Base-by-base conservation (phyloP, 2,113 vertebrate genomes). In the Tenrec ecaudatus region DNA sequence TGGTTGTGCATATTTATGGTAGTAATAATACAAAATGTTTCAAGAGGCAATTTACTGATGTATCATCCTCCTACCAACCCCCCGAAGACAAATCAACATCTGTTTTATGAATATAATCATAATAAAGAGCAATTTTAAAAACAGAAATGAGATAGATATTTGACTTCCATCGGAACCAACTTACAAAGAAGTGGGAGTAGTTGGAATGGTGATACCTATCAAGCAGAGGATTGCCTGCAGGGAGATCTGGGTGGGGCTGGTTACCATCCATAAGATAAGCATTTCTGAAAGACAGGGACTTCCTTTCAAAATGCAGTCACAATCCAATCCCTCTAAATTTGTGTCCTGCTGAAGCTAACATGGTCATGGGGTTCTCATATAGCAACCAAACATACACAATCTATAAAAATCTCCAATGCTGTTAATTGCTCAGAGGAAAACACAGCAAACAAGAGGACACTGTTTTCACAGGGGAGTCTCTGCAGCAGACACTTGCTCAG, bases 231-330 rank as follows among this genome's bases (percentile, higher is more conserved):
- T 14, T 73, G 20, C 33, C n/a, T 73, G 20, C 33, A 73, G 33
- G 22, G 71, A 36, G 2, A 73, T 73, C 36, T 73, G 71, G 71
- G 33, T 20, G 17, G 33, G 19, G n/a, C n/a, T 73, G 33, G 71
- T 36, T 36, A 73, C 33, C 20, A 23, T 73, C 20, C 33, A 73
- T 73, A 73, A 53, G 64, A 27, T 15, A 57, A 64, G 84, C 79
- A 85, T 80, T 92, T 62, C 8, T 89, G 43, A 92, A 36, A 75
- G 86, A 94, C 17, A 25, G 33, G 29, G 25, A 77, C 36, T 57
- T 66, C 33, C 12, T 79, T 29, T 88, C 27, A n/a, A 29, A 3
- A 19, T 10, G 40, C 33, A 22, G 19, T 62, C 62, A 25, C n/a
- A 38, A 15, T 9, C 27, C 29, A 22, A 23, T 69, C 62, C 25